Percentiles rank a stretch among this genome's conserved stretches.
Evolutionary conservation across 1,140 invertebrate species (phyloP).

Genomic region (Wasmannia auropunctata): DNA sequence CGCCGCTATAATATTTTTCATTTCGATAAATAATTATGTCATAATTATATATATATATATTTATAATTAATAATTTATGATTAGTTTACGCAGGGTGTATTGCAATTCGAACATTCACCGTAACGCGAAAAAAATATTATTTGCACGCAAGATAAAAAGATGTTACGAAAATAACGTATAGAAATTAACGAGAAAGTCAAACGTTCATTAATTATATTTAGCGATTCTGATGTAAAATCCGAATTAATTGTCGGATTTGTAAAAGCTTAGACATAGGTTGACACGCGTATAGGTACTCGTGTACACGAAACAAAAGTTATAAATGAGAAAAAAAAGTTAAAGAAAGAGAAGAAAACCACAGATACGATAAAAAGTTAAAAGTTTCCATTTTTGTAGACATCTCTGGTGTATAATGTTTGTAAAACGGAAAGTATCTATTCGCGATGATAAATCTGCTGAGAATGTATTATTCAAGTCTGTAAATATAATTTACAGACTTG

Average conservation of each 20-base stretch:
- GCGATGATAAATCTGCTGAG: background rate
- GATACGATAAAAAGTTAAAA: background rate
- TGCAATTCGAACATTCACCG: background rate
- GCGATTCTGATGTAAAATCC: background rate
- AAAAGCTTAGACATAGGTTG: background rate
- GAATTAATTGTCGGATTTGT: background rate
- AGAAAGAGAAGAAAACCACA: background rate
- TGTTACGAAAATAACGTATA: background rate
- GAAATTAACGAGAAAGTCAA: background rate
- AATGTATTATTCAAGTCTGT: no score
- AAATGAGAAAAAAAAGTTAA: background rate
- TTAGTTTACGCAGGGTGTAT: background rate
- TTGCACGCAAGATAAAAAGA: background rate
- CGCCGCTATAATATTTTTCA: background rate
- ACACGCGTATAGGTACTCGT: background rate
- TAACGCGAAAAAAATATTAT: background rate
- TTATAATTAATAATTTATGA: no score
- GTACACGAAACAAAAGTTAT: background rate
- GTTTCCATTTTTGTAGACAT: background rate
- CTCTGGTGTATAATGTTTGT: background rate
- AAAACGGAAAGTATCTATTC: background rate
- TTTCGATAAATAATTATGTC: slow-evolving; percentile 23
- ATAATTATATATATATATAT: no score
- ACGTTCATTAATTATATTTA: background rate
- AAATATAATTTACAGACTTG: background rate